These are phyloP conservation scores for Formica exsecta DNA, from an alignment of 1,140 invertebrate species.

Conservation along the genomic window DNA sequence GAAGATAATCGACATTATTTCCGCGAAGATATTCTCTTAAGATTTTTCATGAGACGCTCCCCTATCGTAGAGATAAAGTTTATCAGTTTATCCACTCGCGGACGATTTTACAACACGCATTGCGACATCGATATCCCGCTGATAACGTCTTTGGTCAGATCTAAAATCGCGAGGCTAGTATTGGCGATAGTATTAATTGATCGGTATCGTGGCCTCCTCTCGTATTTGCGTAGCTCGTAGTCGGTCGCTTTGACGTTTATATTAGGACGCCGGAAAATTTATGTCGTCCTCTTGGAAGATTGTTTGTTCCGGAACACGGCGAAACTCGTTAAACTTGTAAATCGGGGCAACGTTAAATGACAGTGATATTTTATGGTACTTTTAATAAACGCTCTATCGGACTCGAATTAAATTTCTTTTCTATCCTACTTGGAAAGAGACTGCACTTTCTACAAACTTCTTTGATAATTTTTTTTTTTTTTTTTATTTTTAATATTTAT, in stretches of 20 bases:
- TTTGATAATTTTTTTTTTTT: background rate
- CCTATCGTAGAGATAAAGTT: conserved; percentile 50
- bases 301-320: conserved; percentile 28
- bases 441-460: background rate
- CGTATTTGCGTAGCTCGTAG: conserved; percentile 11
- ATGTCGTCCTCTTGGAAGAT: conserved; percentile 36
- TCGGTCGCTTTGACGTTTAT: conserved; percentile 49
- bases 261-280: conserved; percentile 40
- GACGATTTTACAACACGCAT: conserved; percentile 50
- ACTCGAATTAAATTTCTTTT: conserved; percentile 38
- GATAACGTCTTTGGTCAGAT: background rate
- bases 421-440: background rate
- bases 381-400: conserved; percentile 34
- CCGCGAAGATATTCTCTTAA: background rate
- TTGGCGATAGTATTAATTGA: conserved; percentile 32
- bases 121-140: conserved; percentile 34
- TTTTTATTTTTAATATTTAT: too few species aligned
- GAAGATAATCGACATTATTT: conserved; percentile 44
- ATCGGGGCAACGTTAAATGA: conserved; percentile 28
- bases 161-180: background rate
- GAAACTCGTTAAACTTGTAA: conserved; percentile 59
- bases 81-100: conserved; percentile 60
- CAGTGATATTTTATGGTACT: conserved; percentile 43
- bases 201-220: background rate
- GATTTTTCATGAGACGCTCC: conserved; percentile 19